A percentile compares a stretch with the other conserved stretches of the same genome.
phyloP scores from a whole-genome alignment of 2,797 vertebrate species.

The Alfaro cultratus region DNA sequence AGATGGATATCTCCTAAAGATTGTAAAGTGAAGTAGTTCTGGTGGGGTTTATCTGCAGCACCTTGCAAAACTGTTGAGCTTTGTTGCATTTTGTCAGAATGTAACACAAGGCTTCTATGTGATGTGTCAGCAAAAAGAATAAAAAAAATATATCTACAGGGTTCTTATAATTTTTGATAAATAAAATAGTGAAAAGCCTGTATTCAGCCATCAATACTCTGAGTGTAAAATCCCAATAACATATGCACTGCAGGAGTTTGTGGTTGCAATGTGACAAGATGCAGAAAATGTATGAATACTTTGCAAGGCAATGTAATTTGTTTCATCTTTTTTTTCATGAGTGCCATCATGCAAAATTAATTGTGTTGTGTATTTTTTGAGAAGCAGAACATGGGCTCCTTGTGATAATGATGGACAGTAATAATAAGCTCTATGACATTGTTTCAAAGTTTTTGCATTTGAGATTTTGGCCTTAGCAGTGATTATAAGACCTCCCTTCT shows the following conservation, averaged over 20 bases:
- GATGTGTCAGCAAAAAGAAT: no score
- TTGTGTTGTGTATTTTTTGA: not conserved
- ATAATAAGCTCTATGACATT: not conserved
- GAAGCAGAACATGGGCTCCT: not conserved
- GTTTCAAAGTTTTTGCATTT: constrained; percentile 9
- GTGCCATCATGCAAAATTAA: not conserved
- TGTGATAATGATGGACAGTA: not conserved
- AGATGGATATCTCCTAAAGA: constrained; percentile 12
- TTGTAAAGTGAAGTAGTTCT: constrained; percentile 7
- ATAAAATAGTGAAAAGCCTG: no score
- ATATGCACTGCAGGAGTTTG: not conserved
- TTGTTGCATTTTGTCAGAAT: not conserved
- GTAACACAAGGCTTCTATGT: not conserved
- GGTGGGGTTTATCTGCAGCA: not conserved
- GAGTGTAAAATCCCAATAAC: not conserved
- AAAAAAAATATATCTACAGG: no score
- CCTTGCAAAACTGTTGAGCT: not conserved
- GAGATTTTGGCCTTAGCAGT: constrained; percentile 32
- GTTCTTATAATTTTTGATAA: no score
- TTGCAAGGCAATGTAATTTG: not conserved
- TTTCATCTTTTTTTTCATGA: not conserved
- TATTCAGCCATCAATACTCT: no score
- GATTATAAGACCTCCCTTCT: constrained; percentile 25
- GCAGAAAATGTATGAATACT: not conserved
- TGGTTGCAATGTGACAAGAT: not conserved